phyloP scores from a whole-genome alignment of 2,888 invertebrate genomes.

The Erebia palarica region DNA sequence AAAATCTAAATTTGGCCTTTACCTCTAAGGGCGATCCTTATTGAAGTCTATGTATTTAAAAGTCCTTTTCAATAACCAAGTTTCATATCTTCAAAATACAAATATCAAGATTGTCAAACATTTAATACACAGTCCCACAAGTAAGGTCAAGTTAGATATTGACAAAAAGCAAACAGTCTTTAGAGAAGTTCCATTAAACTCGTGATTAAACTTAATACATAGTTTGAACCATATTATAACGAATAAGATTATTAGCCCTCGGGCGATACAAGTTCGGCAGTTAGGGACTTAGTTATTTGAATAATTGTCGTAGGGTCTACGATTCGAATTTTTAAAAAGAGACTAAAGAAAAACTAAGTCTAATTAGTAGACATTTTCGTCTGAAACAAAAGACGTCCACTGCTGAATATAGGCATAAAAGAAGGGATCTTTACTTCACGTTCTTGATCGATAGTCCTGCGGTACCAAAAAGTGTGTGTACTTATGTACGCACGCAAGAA shows the following conservation, averaged over 20 bases:
- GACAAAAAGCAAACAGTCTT: conserved; percentile 61
- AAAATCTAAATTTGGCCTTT: no score
- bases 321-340: conserved; percentile 33
- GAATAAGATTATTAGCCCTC: conserved; percentile 68
- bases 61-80: neutral
- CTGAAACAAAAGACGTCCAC: neutral
- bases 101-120: conserved; percentile 25
- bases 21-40: neutral
- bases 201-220: conserved; percentile 37
- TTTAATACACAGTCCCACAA: conserved; percentile 23
- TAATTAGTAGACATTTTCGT: neutral
- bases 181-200: conserved; percentile 62
- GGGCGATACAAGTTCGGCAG: conserved; percentile 66
- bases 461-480: no score
- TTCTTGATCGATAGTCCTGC: no score
- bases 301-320: conserved; percentile 48
- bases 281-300: conserved; percentile 72
- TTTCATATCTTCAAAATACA: conserved; percentile 13
- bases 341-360: neutral
- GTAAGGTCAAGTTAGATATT: conserved; percentile 44
- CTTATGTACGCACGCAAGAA: no score
- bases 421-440: neutral
- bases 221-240: conserved; percentile 65
- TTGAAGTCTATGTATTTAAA: neutral
- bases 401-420: neutral